These are phyloP conservation scores for Halcyon badia DNA, from an alignment of 2,797 vertebrate genomes.

Conservation along the genomic window DNA sequence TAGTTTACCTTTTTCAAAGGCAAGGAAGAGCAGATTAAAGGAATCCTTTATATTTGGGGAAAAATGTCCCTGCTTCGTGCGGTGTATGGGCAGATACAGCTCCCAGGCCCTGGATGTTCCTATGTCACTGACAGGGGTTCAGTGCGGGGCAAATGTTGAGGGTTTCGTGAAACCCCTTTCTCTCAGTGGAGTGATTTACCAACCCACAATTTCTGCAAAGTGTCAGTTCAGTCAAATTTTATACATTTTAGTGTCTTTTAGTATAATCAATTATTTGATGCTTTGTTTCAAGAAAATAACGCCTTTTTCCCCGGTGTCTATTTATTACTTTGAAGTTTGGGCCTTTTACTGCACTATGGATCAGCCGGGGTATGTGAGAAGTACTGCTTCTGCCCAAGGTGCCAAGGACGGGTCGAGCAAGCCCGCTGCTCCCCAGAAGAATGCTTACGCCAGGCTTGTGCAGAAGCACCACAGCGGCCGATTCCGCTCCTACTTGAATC, in stretches of 20 bases:
- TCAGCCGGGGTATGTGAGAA: conserved; percentile 74
- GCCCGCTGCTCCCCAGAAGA: conserved; percentile 81
- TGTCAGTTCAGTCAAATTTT: not conserved
- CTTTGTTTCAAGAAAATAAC: conserved; percentile 47
- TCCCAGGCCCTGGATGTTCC: not conserved
- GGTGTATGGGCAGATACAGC: fast-evolving
- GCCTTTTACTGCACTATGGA: conserved; percentile 79
- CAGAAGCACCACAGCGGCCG: conserved; percentile 88
- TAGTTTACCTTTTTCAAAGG: not conserved
- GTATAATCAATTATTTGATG: fast-evolving
- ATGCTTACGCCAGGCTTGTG: conserved; percentile 86
- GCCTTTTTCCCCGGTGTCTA: conserved; percentile 1
- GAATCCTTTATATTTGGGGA: not conserved
- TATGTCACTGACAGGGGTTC: not conserved
- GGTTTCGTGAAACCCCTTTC: not conserved
- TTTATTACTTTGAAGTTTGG: conserved; percentile 48
- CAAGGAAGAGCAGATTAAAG: not conserved
- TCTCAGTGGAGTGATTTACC: not conserved
- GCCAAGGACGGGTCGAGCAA: conserved; percentile 76
- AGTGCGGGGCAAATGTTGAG: not conserved
- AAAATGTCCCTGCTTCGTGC: not conserved
- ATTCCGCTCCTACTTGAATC: conserved; percentile 84
- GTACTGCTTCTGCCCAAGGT: conserved; percentile 55
- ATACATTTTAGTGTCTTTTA: not conserved
- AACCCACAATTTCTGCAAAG: not conserved